A percentile compares a stretch with the other conserved stretches of the same genome.
Evolutionary conservation across 2,888 invertebrate species (phyloP).

Genomic region (Microchrysa polita): DNA sequence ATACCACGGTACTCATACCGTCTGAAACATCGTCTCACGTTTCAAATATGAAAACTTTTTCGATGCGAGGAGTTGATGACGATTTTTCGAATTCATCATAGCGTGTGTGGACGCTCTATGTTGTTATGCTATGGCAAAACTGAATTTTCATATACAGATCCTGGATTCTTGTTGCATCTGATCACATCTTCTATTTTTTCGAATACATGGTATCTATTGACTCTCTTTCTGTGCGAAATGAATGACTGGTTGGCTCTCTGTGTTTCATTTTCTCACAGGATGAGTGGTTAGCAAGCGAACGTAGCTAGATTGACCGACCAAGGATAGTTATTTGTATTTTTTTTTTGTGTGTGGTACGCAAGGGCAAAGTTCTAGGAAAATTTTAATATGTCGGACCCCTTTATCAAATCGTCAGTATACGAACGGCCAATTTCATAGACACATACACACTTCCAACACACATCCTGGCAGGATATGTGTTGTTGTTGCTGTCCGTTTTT

Average conservation of each 20-base stretch:
- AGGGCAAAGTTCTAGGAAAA: not conserved
- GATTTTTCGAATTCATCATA: constrained; percentile 1
- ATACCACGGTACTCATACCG: not conserved
- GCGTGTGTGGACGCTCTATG: not conserved
- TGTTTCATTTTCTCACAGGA: not conserved
- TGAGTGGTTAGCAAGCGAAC: not conserved
- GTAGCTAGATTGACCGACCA: not conserved
- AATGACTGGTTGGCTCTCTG: not conserved
- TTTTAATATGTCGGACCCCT: constrained; percentile 1
- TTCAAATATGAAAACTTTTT: constrained; percentile 33
- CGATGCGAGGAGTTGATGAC: not conserved
- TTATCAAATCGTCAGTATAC: constrained; percentile 5
- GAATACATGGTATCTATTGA: not conserved
- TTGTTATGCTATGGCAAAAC: too few relatives aligned
- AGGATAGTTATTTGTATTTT: not conserved
- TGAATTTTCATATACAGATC: not conserved
- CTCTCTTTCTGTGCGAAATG: constrained; percentile 1
- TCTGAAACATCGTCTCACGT: constrained; percentile 28
- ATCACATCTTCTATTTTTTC: too few relatives aligned
- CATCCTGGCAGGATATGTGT: not conserved
- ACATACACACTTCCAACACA: not conserved
- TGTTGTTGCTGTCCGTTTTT: not conserved
- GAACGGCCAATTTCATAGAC: not conserved
- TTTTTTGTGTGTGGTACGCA: not conserved
- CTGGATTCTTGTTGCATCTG: not conserved